Evolutionary conservation across 2,888 invertebrate species (phyloP), one percentile per base, ranked within the genome.

Genomic region (Microchrysa polita): DNA sequence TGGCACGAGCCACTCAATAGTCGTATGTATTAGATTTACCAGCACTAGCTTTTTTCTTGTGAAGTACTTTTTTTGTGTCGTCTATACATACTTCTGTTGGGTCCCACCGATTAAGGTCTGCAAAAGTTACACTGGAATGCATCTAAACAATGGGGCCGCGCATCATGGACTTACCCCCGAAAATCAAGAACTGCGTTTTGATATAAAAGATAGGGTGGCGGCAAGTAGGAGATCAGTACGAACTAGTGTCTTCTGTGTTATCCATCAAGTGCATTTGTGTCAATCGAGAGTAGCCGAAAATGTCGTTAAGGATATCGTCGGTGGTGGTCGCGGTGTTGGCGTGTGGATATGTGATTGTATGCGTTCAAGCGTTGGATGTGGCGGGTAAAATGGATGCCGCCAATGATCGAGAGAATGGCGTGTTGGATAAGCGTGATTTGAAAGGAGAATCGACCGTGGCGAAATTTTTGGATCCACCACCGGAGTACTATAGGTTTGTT

Each of bases 401-500:
- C 40, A 67, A 23, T 48, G 27, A 40, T 55, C 48, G 65, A 5
- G 57, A 69, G 55, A 69, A 40, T 12, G 34, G 55, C 5, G 42
- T 55, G 7, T 14, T 69, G 53, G 69, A 69, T 23, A 76, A 74
- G 55, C 73, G 76, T 60, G 76, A 76, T 59, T 23, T 76, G 2
- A 74, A 74, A 40, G 20, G 42, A 16, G 76, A 76, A 1, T 16
- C 14, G 5, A 72, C 27, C 40, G 20, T 65, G n/a, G 44, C 71
- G 5, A 76, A 76, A 42, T 42, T 23, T n/a, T 69, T 59, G 14
- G 76, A 76, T 61, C 76, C 74, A 61, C 60, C 71, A 53, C 71
- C 74, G 10, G 76, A 76, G 23, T 76, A 61, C 63, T 76, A 76
- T n/a, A 76, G 76, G 76, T 76, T 44, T 20, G 74, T 74, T 18